Evolutionary conservation across 64 coral and sea anemone genomes (phyloP), one percentile per base, ranked within the genome.

Genomic region (Actinia tenebrosa): DNA sequence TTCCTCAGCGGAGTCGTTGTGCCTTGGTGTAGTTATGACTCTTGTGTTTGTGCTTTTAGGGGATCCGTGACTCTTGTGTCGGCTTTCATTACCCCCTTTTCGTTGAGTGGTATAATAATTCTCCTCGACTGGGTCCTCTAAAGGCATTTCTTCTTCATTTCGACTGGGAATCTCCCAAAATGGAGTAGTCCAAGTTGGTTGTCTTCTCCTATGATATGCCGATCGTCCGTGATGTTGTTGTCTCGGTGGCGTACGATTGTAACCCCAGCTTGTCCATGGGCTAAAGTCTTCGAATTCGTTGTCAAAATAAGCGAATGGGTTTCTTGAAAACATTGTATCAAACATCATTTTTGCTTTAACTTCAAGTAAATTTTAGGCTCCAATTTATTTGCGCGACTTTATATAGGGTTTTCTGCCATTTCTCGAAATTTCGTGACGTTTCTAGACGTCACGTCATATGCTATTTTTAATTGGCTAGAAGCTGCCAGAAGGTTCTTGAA

Each of bases 371-470:
- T 66, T 37, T 75, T 75, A 13, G 69, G 14, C 23, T 10, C 26
- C 27, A 53, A 50, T 81, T 52, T 3, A 14, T 53, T 47, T 81
- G 44, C 0, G 16, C 50, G 44, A 22, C 30, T 53, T 53, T 81
- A 19, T 81, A 53, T 45, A 81, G 17, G 19, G 14, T 53, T 20
- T 9, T 81, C 10, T 3, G 3, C 3, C n/a, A 20, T 8, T 81
- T 81, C 79, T 81, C 44, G 79, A 81, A n/a, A 16, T 45, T 81
- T 81, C 79, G 18, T 50, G 79, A 81, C 79, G 27, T 45, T 53
- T 50, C 43, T 3, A 37, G 79, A 81, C 77, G 50, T 47, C 44
- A 81, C 44, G 79, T 53, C 79, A 81, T 81, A 30, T 75, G 13
- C 69, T 75, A 30, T 75, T 75, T 75, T 27, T 75, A 26, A 75